These are phyloP conservation scores for Pterocles burchelli DNA, from an alignment of 2,113 vertebrate genomes.

Conservation along the genomic window DNA sequence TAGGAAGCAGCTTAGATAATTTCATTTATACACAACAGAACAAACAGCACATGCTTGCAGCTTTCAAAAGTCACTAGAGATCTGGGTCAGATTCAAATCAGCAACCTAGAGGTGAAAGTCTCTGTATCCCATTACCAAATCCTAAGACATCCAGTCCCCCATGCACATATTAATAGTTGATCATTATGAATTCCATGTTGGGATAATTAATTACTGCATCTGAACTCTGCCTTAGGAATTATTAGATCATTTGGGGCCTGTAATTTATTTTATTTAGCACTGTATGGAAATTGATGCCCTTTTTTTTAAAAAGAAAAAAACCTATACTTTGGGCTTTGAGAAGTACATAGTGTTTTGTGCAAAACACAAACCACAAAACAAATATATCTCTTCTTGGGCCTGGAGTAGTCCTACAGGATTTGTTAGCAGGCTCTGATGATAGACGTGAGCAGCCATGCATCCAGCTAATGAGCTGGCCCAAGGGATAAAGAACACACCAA, in stretches of 20 bases:
- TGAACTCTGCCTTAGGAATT: constrained; percentile 61
- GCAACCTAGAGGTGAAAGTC: constrained; percentile 72
- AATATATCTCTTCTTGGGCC: constrained; percentile 50
- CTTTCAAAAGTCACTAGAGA: constrained; percentile 62
- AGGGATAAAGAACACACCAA: constrained; percentile 52
- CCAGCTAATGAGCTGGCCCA: constrained; percentile 66
- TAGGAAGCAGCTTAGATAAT: constrained; percentile 22
- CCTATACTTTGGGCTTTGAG: constrained; percentile 20
- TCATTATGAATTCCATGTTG: constrained; percentile 65
- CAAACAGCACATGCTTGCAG: constrained; percentile 51
- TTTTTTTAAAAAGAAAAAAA: neutral
- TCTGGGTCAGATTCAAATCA: constrained; percentile 71
- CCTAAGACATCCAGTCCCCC: constrained; percentile 65
- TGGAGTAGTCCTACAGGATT: constrained; percentile 49
- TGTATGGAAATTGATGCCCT: constrained; percentile 43
- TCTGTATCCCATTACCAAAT: constrained; percentile 66
- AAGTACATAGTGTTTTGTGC: constrained; percentile 46
- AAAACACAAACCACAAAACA: constrained; percentile 64
- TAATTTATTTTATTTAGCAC: constrained; percentile 65
- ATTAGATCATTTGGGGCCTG: constrained; percentile 58
- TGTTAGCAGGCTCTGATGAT: constrained; percentile 51
- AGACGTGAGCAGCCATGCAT: constrained; percentile 51
- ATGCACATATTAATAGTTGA: constrained; percentile 67
- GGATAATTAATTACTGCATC: constrained; percentile 58
- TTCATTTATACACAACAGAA: constrained; percentile 41